Evolutionary conservation across 2,797 vertebrate genomes (phyloP).

Genomic region (Pangasius sanitwongsei): DNA sequence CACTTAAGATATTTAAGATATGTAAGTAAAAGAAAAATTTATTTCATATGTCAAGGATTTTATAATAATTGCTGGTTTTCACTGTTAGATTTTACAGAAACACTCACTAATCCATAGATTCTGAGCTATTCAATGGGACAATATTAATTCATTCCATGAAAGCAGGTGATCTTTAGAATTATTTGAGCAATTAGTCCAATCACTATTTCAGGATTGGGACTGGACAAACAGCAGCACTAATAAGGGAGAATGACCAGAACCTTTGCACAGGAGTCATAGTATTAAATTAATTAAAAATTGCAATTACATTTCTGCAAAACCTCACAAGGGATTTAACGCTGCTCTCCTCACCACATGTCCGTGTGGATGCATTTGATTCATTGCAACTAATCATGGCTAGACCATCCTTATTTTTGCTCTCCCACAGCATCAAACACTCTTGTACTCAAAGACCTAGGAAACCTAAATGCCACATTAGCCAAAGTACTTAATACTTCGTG

Average conservation of each 20-base stretch:
- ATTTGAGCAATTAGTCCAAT: conserved; percentile 7
- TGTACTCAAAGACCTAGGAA: background rate
- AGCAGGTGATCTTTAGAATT: conserved; percentile 11
- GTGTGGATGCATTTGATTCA: background rate
- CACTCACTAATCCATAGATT: background rate
- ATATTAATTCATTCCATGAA: conserved; percentile 7
- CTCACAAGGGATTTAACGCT: background rate
- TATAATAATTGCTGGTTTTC: background rate
- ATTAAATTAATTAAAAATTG: conserved; percentile 13
- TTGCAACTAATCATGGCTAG: background rate
- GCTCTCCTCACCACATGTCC: background rate
- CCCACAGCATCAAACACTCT: background rate
- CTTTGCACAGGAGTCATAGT: conserved; percentile 5
- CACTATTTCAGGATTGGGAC: conserved; percentile 3
- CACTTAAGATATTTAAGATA: background rate
- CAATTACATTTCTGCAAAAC: conserved; percentile 6
- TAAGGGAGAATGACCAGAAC: conserved; percentile 13
- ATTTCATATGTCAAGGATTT: background rate
- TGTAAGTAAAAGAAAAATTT: background rate
- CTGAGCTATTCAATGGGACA: background rate
- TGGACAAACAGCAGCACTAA: conserved; percentile 24
- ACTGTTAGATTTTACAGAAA: background rate
- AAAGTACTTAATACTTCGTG: too few relatives aligned
- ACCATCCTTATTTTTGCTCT: background rate
- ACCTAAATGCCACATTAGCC: background rate